Percentiles rank a stretch among this genome's conserved stretches.
These are phyloP conservation scores for Semicossyphus pulcher DNA, from an alignment of 2,113 vertebrate genomes.

Conservation along the genomic window DNA sequence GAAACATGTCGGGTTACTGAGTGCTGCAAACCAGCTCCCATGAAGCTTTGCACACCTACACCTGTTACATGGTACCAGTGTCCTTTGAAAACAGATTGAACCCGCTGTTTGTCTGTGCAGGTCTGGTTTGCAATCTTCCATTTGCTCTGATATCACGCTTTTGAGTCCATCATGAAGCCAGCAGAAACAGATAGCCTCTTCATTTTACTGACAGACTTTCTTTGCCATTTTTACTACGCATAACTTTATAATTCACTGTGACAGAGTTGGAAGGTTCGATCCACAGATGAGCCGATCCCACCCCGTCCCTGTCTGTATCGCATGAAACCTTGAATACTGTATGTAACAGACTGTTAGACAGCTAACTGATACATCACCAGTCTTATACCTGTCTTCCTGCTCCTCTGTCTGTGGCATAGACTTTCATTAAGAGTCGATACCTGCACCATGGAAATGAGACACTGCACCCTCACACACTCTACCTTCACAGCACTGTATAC, in stretches of 20 bases:
- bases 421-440: slow-evolving; percentile 32
- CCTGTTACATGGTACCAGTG: background rate
- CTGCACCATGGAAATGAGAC: slow-evolving; percentile 36
- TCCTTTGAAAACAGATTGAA: too few species aligned
- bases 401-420: slow-evolving; percentile 15
- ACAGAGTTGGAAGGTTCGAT: too few species aligned
- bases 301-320: background rate
- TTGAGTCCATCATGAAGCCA: background rate
- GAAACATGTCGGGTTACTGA: slow-evolving; percentile 60
- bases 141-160: background rate
- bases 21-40: background rate
- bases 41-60: background rate
- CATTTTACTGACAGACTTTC: too few species aligned
- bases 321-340: slow-evolving; percentile 32
- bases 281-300: too few species aligned
- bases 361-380: slow-evolving; percentile 24
- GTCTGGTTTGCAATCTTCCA: background rate
- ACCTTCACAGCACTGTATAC: background rate
- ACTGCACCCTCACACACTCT: slow-evolving; percentile 16
- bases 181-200: slow-evolving; percentile 2
- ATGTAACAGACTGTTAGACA: slow-evolving; percentile 15
- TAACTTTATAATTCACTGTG: too few species aligned
- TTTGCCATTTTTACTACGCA: too few species aligned
- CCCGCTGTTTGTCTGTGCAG: background rate
- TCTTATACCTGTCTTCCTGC: background rate